Evolutionary conservation across 1,140 invertebrate species (phyloP).

Genomic region (Tenebrio molitor): DNA sequence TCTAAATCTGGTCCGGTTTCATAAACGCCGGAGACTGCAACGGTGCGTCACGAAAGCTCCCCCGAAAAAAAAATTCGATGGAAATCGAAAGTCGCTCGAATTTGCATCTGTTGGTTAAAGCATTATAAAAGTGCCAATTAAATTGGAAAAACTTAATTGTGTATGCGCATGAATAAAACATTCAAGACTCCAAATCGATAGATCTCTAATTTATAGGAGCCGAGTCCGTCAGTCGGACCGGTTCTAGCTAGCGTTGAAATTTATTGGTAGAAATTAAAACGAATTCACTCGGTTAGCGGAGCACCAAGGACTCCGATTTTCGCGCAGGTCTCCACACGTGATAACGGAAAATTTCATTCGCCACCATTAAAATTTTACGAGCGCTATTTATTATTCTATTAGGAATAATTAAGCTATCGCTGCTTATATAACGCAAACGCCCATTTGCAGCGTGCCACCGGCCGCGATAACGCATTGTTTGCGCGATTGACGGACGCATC

Average conservation of each 20-base stretch:
- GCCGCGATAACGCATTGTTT: constrained; percentile 2
- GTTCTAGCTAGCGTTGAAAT: not conserved
- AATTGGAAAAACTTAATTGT: constrained; percentile 17
- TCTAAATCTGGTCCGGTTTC: not conserved
- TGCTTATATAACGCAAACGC: not conserved
- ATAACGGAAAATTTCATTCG: constrained; percentile 8
- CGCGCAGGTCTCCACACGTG: not conserved
- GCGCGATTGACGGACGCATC: not conserved
- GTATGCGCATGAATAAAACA: constrained; percentile 33
- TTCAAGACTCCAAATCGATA: not conserved
- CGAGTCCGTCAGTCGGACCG: constrained; percentile 4
- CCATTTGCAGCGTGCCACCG: not conserved
- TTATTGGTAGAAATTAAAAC: not conserved
- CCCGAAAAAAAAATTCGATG: not conserved
- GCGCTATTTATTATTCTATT: constrained; percentile 15
- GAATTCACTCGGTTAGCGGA: constrained; percentile 24
- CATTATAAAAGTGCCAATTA: constrained; percentile 36
- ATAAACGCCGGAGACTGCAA: constrained; percentile 17
- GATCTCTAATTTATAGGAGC: constrained; percentile 26
- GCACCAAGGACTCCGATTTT: constrained; percentile 13
- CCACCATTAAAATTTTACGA: not conserved
- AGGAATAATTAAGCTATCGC: constrained; percentile 31
- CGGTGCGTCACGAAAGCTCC: constrained; percentile 21
- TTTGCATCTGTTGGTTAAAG: too few species aligned
- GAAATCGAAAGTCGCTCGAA: constrained; percentile 25